A percentile compares a stretch with the other conserved stretches of the same genome.
Conservation (phyloP, 2,888 invertebrate species). For the Plebejus melissa region DNA sequence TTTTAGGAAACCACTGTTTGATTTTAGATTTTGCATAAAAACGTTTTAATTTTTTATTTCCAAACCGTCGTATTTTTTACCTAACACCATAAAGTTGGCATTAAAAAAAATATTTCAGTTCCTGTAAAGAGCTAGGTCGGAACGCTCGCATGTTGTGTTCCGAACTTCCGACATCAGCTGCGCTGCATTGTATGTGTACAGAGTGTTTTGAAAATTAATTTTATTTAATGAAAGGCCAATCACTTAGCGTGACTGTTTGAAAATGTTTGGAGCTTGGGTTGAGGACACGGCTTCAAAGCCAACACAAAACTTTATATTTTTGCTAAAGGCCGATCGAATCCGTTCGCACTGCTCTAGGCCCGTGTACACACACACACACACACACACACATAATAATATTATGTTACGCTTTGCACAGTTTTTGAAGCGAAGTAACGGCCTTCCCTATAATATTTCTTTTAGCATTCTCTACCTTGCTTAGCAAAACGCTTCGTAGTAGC, state of each 20-base stretch:
- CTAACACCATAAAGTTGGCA: neutral
- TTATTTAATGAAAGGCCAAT: neutral
- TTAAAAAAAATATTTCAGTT: neutral
- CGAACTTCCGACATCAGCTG: neutral
- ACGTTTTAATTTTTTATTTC: neutral
- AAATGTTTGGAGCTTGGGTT: too few species aligned
- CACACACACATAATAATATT: too few species aligned
- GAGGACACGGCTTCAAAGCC: too few species aligned
- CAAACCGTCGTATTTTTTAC: neutral
- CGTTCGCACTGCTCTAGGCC: too few species aligned
- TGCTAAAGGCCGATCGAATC: too few species aligned
- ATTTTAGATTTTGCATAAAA: neutral
- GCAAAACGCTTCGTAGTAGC: too few species aligned
- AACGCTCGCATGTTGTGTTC: neutral
- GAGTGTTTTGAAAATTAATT: neutral
- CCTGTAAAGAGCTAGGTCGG: neutral
- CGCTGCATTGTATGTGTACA: neutral
- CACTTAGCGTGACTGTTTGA: neutral
- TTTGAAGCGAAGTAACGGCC: too few species aligned
- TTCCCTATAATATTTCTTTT: too few species aligned
- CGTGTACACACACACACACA: too few species aligned
- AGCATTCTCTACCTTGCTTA: too few species aligned
- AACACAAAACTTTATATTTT: too few species aligned
- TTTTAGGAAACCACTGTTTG: neutral
- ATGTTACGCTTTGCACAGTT: too few species aligned